Base-by-base conservation (phyloP, 23 tunicate genomes). In the Ascidia mentula region DNA sequence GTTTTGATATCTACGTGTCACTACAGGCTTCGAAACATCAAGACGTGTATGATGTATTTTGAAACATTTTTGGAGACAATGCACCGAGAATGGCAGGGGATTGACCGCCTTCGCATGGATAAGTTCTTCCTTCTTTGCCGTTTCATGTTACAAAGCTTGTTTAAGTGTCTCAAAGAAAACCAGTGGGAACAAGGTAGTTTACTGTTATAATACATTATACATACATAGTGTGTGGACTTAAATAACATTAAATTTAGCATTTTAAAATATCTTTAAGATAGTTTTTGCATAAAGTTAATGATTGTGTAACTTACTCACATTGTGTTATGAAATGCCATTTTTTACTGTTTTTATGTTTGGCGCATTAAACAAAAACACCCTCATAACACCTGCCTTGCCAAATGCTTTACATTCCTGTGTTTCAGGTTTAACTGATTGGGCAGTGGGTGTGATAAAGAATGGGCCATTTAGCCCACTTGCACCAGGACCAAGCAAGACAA, bases 11-110 rank as follows among this genome's bases (percentile, higher is more conserved):
- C n/a, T n/a, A n/a, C n/a, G n/a, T n/a, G n/a, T n/a, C n/a, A n/a
- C n/a, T n/a, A n/a, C 85, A 94, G 94, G 28, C 37, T 94, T 12
- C 40, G 46, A 0, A 88, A 77, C 72, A 69, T 36, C 38, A 80
- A 87, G 60, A 80, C 96, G 45, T 82, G 83, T 61, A 84, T 77
- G 89, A 38, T 93, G 59, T 93, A 84, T 81, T 93, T 84, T 88
- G 93, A 89, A 30, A 83, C 85, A 46, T 86, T 87, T 80, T 36
- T 95, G 32, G 79, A 80, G 37, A 95, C 95, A 31, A 82, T 95
- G 86, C 81, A 76, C 34, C 83, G 99, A 40, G 99, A 95, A 79
- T 95, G 99, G 99, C 76, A 46, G 30, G 96, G 96, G 13, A 95
- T 95, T 46, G 99, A 95, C 82, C 73, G 96, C 38, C 76, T 90